These are phyloP conservation scores for Ceraclea dissimilis DNA, from an alignment of 2,888 invertebrate species.

Conservation along the genomic window DNA sequence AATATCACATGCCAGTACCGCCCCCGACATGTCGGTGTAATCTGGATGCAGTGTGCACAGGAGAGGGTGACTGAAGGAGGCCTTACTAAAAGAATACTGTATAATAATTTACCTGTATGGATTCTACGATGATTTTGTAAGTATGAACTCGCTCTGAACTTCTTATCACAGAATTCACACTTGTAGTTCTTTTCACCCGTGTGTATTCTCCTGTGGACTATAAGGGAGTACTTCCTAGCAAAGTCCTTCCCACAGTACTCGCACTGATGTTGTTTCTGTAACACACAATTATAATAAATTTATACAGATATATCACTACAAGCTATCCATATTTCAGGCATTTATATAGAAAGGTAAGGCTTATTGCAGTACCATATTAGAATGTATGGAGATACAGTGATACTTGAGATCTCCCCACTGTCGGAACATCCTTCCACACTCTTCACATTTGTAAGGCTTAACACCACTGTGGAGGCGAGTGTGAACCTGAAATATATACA, in stretches of 20 bases:
- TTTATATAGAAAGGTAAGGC: too few relatives aligned
- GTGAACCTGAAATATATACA: slow-evolving; percentile 54
- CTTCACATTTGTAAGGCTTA: slow-evolving; percentile 75
- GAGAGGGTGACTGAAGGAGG: too few relatives aligned
- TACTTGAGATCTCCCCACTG: slow-evolving; percentile 88
- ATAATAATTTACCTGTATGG: slow-evolving; percentile 80
- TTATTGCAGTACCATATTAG: slow-evolving; percentile 45
- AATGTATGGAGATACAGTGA: slow-evolving; percentile 76
- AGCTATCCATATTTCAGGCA: too few relatives aligned
- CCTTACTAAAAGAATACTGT: too few relatives aligned
- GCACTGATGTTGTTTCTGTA: slow-evolving; percentile 73
- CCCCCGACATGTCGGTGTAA: too few relatives aligned
- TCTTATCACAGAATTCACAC: slow-evolving; percentile 76
- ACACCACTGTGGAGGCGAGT: slow-evolving; percentile 75
- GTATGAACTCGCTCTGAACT: slow-evolving; percentile 80
- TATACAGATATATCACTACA: too few relatives aligned
- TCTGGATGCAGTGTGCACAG: too few relatives aligned
- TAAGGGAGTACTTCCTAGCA: slow-evolving; percentile 79
- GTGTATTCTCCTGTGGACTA: slow-evolving; percentile 77
- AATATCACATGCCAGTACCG: too few relatives aligned
- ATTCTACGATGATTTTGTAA: slow-evolving; percentile 75
- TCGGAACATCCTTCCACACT: slow-evolving; percentile 70
- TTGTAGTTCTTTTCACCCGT: slow-evolving; percentile 82
- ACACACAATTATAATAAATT: neutral
- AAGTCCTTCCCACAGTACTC: slow-evolving; percentile 86